Conservation (phyloP, 1,140 invertebrate genomes). For the Macrocentrus cingulum region DNA sequence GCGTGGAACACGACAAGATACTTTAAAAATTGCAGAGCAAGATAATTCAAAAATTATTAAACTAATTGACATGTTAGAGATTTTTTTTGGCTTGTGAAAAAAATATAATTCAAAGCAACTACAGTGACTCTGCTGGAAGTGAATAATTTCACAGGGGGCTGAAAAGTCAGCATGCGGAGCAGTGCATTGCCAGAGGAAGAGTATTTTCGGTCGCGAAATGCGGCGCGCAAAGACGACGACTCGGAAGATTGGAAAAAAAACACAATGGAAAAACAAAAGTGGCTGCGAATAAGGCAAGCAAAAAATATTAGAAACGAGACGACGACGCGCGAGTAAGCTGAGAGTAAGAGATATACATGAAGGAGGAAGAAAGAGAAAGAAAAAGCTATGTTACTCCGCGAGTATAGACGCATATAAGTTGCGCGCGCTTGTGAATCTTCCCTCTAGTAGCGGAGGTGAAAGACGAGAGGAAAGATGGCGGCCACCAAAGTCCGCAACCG, state of each 20-base stretch:
- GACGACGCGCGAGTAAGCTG: background rate
- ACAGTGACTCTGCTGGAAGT: too few species aligned
- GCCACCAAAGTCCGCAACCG: conserved; percentile 54
- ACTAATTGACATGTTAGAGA: too few species aligned
- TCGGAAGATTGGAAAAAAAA: background rate
- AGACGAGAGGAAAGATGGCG: conserved; percentile 52
- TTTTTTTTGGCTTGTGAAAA: too few species aligned
- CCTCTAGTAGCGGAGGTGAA: conserved; percentile 36
- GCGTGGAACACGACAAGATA: too few species aligned
- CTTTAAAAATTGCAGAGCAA: too few species aligned
- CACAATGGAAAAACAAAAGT: background rate
- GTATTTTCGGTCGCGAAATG: conserved; percentile 11
- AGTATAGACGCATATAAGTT: conserved; percentile 15
- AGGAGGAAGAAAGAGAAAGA: too few species aligned
- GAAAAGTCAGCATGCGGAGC: background rate
- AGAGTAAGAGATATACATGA: background rate
- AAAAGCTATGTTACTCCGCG: background rate
- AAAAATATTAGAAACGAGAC: background rate
- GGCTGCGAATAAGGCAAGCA: background rate
- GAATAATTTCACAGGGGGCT: too few species aligned
- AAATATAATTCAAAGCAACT: too few species aligned
- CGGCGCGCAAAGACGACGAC: background rate
- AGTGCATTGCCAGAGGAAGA: background rate
- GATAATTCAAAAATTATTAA: too few species aligned
- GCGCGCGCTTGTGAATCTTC: conserved; percentile 5